Base-by-base conservation (phyloP, 1,140 invertebrate species). In the Vanessa atalanta region DNA sequence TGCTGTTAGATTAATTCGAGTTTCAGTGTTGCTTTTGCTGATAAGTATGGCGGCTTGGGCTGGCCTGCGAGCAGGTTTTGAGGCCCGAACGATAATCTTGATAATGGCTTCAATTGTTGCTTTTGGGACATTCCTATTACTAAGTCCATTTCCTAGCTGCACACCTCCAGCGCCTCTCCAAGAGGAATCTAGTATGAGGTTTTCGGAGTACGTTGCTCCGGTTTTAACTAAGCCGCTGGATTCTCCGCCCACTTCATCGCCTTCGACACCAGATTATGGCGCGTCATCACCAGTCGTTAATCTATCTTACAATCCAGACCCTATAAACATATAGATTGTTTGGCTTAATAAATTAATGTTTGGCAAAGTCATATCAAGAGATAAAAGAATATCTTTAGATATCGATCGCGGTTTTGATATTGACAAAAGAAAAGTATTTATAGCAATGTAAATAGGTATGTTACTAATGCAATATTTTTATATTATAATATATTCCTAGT, bases 1-100 rank as follows among this genome's bases (percentile, higher is more conserved):
- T 8, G 95, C 95, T 2, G 95, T 95, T 11, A 93, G 94, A 67
- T 93, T 95, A 82, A 94, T 95, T 9, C 93, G 95, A 68, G 90
- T 95, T 14, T 94, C 95, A 0, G 93, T 95, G 9, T 81, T 95
- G 5, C 88, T 95, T n/a, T 83, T 95, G 13, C 91, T 94, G 47
- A 84, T 95, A 0, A 95, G 94, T 82, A 93, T 94, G 92, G 94
- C 95, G 3, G 94, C 94, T 64, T 94, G 95, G 82, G 95, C 94
- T 11, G 94, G 93, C 15, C 79, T 95, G 57, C 88, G 95, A 66
- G 94, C 95, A 3, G 94, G 94, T 14, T 92, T 95, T 78, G 93
- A 93, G 79, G 88, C 94, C 3, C 92, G 94, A 70, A 94, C 94
- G 15, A 93, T 95, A 57, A 91, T 95, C 60, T 87, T 95, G n/a